Conservation (phyloP, 2,113 vertebrate genomes). For the Burhinus oedicnemus region DNA sequence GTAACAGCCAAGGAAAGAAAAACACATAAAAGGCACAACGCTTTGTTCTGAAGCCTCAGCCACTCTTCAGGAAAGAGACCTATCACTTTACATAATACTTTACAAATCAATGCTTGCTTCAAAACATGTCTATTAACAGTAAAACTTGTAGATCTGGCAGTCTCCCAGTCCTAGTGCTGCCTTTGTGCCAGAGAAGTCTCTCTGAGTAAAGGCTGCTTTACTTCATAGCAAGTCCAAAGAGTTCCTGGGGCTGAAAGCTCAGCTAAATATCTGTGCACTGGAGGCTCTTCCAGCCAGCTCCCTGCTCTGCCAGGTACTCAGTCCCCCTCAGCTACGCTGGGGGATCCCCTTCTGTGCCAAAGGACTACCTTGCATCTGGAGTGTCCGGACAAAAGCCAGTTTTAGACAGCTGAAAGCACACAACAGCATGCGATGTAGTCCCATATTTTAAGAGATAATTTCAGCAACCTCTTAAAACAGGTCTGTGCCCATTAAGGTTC, state of each 20-base stretch:
- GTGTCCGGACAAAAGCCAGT: neutral
- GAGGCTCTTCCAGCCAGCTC: neutral
- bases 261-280: neutral
- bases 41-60: slow-evolving; percentile 8
- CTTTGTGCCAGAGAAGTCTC: neutral
- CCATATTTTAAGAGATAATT: neutral
- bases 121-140: neutral
- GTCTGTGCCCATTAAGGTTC: neutral
- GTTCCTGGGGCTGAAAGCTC: neutral
- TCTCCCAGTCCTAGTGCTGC: neutral
- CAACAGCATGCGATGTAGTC: neutral
- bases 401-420: neutral
- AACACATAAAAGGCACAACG: neutral
- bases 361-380: neutral
- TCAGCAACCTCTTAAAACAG: neutral
- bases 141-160: neutral
- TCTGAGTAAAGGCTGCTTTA: neutral
- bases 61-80: neutral
- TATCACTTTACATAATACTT: neutral
- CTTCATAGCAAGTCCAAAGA: neutral
- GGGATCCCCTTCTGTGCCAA: neutral
- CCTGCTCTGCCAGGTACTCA: neutral
- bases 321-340: neutral
- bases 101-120: neutral
- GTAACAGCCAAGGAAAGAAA: neutral